These are phyloP conservation scores for Acanthurus leucopareius DNA, from an alignment of 2,797 vertebrate genomes.

Conservation along the genomic window DNA sequence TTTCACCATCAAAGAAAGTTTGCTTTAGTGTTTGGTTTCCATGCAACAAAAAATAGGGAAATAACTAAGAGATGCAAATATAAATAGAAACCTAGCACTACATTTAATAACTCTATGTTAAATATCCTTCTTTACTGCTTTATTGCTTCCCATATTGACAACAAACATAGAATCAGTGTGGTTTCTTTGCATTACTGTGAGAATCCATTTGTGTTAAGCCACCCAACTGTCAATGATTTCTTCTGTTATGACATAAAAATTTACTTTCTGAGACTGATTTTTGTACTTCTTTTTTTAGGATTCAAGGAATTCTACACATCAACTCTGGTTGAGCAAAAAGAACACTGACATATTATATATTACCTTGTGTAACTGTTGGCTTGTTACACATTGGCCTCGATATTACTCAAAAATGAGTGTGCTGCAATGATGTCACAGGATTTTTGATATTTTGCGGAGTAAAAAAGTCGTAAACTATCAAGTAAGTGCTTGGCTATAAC, in stretches of 20 bases:
- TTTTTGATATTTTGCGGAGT: not conserved
- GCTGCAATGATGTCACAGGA: not conserved
- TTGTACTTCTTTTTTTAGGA: not conserved
- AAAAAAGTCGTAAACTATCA: not conserved
- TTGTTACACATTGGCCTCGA: not conserved
- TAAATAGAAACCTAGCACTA: not conserved
- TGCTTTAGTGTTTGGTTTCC: not conserved
- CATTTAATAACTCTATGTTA: not conserved
- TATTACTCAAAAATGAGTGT: not conserved
- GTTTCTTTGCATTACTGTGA: not conserved
- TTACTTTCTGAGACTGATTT: not conserved
- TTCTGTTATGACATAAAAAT: not conserved
- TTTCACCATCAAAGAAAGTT: not conserved
- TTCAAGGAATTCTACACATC: not conserved
- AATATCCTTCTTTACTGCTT: not conserved
- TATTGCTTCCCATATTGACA: not conserved
- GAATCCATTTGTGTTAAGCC: not conserved
- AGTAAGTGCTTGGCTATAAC: not conserved
- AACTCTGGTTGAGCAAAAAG: not conserved
- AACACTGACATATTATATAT: not conserved
- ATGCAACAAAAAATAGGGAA: not conserved
- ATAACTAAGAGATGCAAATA: not conserved
- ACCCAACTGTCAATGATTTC: not conserved
- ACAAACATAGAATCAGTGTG: not conserved
- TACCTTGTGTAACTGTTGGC: not conserved